Conservation (phyloP, 2,888 invertebrate genomes). For the Pristionchus mayeri region DNA sequence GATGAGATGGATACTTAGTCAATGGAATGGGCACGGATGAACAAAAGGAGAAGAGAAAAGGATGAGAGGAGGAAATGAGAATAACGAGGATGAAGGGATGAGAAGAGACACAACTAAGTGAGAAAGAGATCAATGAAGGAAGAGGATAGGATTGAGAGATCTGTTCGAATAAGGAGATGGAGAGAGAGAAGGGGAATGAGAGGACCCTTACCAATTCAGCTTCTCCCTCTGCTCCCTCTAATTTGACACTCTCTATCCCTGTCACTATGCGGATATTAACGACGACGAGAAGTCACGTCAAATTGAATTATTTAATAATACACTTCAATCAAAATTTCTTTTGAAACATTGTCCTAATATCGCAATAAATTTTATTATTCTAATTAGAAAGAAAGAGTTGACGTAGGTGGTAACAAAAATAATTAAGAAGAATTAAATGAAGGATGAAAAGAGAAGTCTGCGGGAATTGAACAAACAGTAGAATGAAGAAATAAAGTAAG, state of each 20-base stretch:
- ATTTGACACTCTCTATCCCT: constrained; percentile 13
- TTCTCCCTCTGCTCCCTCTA: not conserved
- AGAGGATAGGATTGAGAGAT: not conserved
- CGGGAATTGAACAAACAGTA: constrained; percentile 7
- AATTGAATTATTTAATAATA: not conserved
- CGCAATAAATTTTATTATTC: too few species aligned
- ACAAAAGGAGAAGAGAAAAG: not conserved
- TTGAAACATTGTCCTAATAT: too few species aligned
- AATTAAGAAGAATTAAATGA: not conserved
- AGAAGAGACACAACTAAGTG: not conserved
- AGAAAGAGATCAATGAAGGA: not conserved
- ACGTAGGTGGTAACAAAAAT: too few species aligned
- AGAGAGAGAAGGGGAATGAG: not conserved
- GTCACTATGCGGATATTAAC: not conserved
- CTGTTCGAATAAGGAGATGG: too few species aligned
- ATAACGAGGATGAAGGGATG: not conserved
- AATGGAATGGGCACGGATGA: not conserved
- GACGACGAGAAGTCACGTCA: not conserved
- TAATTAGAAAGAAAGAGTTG: too few species aligned
- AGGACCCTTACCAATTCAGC: not conserved
- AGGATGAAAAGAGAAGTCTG: not conserved
- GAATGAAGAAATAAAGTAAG: not conserved
- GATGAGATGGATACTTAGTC: not conserved
- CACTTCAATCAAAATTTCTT: too few species aligned
- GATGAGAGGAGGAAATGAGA: not conserved